Evolutionary conservation across 1,140 invertebrate species (phyloP).

Genomic region (Pseudachorutes palmiensis): DNA sequence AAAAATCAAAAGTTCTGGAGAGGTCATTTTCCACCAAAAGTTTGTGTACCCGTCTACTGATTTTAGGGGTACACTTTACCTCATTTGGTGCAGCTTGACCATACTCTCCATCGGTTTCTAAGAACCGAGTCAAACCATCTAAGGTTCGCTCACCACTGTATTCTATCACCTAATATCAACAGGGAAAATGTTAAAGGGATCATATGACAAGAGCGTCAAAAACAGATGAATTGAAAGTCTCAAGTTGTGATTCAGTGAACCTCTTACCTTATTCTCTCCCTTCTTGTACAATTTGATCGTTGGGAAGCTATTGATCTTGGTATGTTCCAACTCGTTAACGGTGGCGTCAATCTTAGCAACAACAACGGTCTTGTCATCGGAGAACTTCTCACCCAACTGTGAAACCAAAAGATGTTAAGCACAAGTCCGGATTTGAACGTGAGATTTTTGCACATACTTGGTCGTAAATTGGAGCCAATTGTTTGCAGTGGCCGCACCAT

Average conservation of each 20-base stretch:
- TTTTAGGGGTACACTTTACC: slow-evolving; percentile 42
- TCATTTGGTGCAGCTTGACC: slow-evolving; percentile 55
- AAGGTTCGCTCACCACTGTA: slow-evolving; percentile 93
- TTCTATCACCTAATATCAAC: slow-evolving; percentile 61
- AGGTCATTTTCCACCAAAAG: not conserved
- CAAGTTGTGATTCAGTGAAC: not conserved
- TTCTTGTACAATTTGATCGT: slow-evolving; percentile 94
- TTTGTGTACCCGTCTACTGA: not conserved
- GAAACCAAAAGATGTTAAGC: slow-evolving; percentile 31
- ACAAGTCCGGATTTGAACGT: slow-evolving; percentile 15
- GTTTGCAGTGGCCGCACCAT: slow-evolving; percentile 96
- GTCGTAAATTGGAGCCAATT: slow-evolving; percentile 92
- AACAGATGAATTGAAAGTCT: not conserved
- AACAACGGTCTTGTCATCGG: slow-evolving; percentile 71
- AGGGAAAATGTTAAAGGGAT: not conserved
- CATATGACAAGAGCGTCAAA: not conserved
- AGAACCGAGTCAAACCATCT: slow-evolving; percentile 84
- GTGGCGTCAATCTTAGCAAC: slow-evolving; percentile 99
- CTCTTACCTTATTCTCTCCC: slow-evolving; percentile 72
- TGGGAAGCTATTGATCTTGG: slow-evolving; percentile 91
- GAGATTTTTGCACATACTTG: slow-evolving; percentile 42
- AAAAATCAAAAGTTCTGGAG: not conserved
- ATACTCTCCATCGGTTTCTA: slow-evolving; percentile 66
- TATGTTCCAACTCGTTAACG: slow-evolving; percentile 90
- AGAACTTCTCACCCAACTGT: slow-evolving; percentile 75